Evolutionary conservation across 2,113 vertebrate species (phyloP).

Genomic region (Tychaedon coryphoeus): DNA sequence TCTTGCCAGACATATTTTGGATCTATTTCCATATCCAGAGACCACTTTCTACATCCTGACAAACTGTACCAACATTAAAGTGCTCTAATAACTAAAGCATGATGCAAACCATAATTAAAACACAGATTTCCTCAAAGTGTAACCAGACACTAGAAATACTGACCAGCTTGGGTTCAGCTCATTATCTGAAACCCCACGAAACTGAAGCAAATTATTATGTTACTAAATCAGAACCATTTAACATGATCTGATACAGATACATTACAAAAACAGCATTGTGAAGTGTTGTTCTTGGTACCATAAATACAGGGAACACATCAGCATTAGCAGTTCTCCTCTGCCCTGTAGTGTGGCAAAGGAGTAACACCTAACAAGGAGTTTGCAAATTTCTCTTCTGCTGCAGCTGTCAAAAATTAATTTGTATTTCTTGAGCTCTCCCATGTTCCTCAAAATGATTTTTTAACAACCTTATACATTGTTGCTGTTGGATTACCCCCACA

Average conservation of each 20-base stretch:
- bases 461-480: background rate
- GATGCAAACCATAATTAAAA: constrained; percentile 78
- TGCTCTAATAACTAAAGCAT: constrained; percentile 70
- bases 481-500: background rate
- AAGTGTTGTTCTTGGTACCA: background rate
- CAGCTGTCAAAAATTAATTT: background rate
- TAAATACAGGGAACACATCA: background rate
- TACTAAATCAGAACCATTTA: constrained; percentile 34
- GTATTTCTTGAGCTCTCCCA: background rate
- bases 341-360: background rate
- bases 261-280: constrained; percentile 6
- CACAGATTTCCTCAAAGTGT: constrained; percentile 67
- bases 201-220: constrained; percentile 31
- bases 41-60: constrained; percentile 69
- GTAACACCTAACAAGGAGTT: background rate
- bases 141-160: constrained; percentile 73
- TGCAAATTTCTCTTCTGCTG: background rate
- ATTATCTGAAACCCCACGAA: constrained; percentile 58
- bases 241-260: constrained; percentile 1
- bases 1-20: constrained; percentile 71
- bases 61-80: constrained; percentile 69
- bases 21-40: constrained; percentile 71
- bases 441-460: background rate
- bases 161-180: constrained; percentile 57
- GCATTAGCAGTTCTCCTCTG: background rate